A percentile compares a stretch with the other conserved stretches of the same genome.
These are phyloP conservation scores for Acanthiza pusilla DNA, from an alignment of 2,797 vertebrate species.

Conservation along the genomic window DNA sequence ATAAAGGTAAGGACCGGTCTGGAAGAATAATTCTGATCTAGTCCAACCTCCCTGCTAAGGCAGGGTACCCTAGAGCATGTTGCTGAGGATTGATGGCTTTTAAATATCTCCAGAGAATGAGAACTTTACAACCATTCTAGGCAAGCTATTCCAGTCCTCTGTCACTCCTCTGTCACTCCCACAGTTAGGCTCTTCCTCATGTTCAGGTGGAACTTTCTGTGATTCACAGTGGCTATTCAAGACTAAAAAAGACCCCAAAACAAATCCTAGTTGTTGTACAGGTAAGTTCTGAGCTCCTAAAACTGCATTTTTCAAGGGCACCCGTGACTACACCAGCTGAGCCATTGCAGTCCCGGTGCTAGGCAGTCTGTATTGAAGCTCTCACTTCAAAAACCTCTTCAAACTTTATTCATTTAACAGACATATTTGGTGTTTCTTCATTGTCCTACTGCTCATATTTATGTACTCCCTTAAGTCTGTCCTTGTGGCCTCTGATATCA, in stretches of 20 bases:
- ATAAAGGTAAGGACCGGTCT: neutral
- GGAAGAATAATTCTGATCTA: neutral
- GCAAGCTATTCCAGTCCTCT: neutral
- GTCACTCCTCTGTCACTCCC: neutral
- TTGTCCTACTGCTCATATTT: neutral
- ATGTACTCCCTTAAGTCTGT: neutral
- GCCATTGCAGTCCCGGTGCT: neutral
- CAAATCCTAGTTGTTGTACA: neutral
- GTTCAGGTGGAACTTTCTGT: neutral
- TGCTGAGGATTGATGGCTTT: neutral
- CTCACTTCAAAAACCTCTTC: neutral
- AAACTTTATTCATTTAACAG: neutral
- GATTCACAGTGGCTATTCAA: neutral
- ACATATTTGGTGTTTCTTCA: neutral
- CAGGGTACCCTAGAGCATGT: neutral
- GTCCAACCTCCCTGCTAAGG: neutral
- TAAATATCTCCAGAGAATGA: neutral
- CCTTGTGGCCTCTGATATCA: neutral
- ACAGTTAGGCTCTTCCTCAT: neutral
- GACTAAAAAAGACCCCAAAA: neutral
- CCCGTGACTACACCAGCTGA: neutral
- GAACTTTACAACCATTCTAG: neutral
- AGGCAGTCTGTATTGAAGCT: neutral
- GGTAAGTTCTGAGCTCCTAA: neutral
- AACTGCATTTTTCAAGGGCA: neutral